Evolutionary conservation across 1,140 invertebrate species (phyloP), one percentile per base, ranked within the genome.

Genomic region (Ladona fulva): DNA sequence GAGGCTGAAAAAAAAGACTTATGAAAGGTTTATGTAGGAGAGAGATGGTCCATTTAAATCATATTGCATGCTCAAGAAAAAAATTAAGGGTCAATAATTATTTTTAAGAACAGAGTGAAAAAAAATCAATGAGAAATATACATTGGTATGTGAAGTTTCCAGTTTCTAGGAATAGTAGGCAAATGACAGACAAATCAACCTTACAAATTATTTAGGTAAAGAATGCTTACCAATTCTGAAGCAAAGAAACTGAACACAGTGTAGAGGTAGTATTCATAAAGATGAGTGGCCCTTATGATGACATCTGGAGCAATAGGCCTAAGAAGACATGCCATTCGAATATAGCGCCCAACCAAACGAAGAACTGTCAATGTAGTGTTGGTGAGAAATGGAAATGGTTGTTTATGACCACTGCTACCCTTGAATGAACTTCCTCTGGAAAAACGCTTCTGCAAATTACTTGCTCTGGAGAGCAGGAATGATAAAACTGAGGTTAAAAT

Each of bases 241-340:
- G 92, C 92, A 84, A 98, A 98, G 81, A 97, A 96, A n/a, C 89
- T 87, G 85, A 95, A 93, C 0, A 98, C 94, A 0, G 94, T 89
- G 84, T 94, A 97, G 74, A 97, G 91, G 85, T 98, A 99, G 83
- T 96, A 96, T 82, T 99, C 97, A 85, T 97, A 97, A 75, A 99
- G 87, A 82, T 99, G 95, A 81, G 94, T 93, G 89, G 99, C 95
- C 79, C 93, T 92, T 80, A 91, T 89, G 16, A 98, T 91, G 8
- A 99, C 95, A 85, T 97, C 94, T 81, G 94, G 91, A 0, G 97
- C 93, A 78, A 99, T 97, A 24, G 96, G 94, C 78, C 94, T 92
- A 25, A 99, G 87, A 76, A 97, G 88, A 82, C 91, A 89, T 84
- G 96, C 96, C 91, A 99, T 98, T 85, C 98, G 95, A 78, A 99